A percentile compares a stretch with the other conserved stretches of the same genome.
Conservation (phyloP, 2,113 vertebrate genomes). For the Montifringilla adamsi region DNA sequence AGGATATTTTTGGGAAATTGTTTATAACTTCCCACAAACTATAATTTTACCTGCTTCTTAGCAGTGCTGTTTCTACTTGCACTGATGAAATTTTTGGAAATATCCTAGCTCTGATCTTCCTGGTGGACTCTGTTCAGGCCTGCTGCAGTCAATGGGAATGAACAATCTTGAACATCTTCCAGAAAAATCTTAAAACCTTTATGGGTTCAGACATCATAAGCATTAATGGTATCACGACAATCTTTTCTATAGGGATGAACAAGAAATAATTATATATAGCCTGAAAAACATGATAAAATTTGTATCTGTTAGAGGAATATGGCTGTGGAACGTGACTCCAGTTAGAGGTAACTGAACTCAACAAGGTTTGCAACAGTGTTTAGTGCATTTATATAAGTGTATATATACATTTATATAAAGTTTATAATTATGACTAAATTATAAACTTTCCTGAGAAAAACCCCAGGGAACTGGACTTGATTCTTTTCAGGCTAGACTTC, state of each 20-base stretch:
- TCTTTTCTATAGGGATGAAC: neutral
- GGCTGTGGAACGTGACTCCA: neutral
- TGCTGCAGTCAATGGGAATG: neutral
- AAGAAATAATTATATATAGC: neutral
- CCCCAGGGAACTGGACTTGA: neutral
- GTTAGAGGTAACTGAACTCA: neutral
- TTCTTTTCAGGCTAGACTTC: neutral
- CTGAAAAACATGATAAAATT: neutral
- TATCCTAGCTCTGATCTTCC: neutral
- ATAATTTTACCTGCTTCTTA: slow-evolving; percentile 61
- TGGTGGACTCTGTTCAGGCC: neutral
- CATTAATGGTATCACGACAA: neutral
- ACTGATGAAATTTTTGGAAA: neutral
- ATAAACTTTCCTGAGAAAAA: neutral
- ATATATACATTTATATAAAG: too few species aligned
- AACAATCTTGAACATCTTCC: neutral
- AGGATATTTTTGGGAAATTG: slow-evolving; percentile 65
- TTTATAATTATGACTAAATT: neutral
- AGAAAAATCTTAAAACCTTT: neutral
- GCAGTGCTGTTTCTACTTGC: neutral
- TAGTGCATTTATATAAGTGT: neutral
- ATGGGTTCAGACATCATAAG: neutral
- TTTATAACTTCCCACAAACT: slow-evolving; percentile 60
- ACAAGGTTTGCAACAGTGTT: neutral
- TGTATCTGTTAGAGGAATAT: neutral